phyloP scores from a whole-genome alignment of 2,113 vertebrate genomes.

The Oncorhynchus nerka region DNA sequence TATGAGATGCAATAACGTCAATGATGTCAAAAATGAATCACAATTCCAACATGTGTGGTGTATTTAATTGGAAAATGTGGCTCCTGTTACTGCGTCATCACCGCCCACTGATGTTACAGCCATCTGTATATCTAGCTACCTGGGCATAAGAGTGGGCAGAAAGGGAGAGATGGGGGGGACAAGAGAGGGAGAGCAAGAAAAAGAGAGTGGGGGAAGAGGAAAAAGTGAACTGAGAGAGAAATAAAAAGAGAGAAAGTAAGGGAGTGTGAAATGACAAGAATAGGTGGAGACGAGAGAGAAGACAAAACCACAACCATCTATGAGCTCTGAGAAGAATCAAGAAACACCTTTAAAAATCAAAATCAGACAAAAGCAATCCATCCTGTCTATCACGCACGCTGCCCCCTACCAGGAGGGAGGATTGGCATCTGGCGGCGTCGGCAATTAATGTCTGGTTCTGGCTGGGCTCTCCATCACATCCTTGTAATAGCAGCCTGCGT shows the following conservation, averaged over 20 bases:
- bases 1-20: not conserved
- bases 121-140: not conserved
- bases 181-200: not conserved
- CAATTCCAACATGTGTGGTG: not conserved
- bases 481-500: constrained; percentile 62
- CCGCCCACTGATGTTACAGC: not conserved
- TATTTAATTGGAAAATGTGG: not conserved
- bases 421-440: constrained; percentile 59
- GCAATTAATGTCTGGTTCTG: constrained; percentile 64
- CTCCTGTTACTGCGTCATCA: not conserved
- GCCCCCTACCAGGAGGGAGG: constrained; percentile 44
- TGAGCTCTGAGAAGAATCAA: constrained; percentile 3
- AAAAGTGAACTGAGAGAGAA: not conserved
- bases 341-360: constrained; percentile 1
- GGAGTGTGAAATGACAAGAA: constrained; percentile 16
- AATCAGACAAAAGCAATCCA: constrained; percentile 49
- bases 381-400: constrained; percentile 43
- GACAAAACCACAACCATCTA: not conserved
- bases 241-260: constrained; percentile 5
- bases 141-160: not conserved
- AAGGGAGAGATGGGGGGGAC: not conserved
- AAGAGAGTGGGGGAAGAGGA: not conserved
- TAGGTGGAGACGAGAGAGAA: not conserved
- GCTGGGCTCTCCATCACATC: constrained; percentile 59
- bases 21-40: not conserved